Evolutionary conservation across 2,113 vertebrate species (phyloP).

Genomic region (Mus pahari): DNA sequence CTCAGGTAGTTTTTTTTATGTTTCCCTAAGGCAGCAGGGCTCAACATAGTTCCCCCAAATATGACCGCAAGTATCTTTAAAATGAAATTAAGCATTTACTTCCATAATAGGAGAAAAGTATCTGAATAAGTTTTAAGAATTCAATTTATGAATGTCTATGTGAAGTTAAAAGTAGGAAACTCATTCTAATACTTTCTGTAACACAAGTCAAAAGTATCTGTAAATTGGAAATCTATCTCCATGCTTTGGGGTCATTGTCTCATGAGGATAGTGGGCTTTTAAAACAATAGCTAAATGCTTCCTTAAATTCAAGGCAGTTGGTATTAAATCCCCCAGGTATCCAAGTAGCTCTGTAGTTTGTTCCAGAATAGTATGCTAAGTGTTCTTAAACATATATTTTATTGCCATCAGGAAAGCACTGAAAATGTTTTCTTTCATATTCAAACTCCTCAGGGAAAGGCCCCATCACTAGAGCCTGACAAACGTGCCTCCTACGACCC

Average conservation of each 20-base stretch:
- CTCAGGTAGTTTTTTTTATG: neutral
- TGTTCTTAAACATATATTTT: constrained; percentile 27
- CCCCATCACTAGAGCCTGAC: neutral
- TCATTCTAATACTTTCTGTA: neutral
- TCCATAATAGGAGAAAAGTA: neutral
- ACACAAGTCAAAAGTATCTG: constrained; percentile 10
- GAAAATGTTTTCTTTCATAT: constrained; percentile 43
- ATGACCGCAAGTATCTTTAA: neutral
- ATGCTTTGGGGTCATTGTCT: neutral
- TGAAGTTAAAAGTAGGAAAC: neutral
- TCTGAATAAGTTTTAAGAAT: neutral
- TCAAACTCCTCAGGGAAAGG: constrained; percentile 23
- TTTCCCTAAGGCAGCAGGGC: neutral
- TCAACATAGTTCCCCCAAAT: neutral
- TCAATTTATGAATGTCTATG: neutral
- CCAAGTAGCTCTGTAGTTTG: neutral
- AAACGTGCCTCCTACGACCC: constrained; percentile 32
- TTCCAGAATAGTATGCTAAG: constrained; percentile 9
- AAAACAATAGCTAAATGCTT: constrained; percentile 36
- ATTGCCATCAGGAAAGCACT: constrained; percentile 44
- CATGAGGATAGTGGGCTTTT: neutral
- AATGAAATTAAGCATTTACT: neutral
- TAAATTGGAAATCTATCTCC: constrained; percentile 23
- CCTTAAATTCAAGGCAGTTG: neutral
- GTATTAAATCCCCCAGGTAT: neutral